Percentiles rank a stretch among this genome's conserved stretches.
These are phyloP conservation scores for Cheilosia vernalis DNA, from an alignment of 2,888 invertebrate genomes.

Conservation along the genomic window DNA sequence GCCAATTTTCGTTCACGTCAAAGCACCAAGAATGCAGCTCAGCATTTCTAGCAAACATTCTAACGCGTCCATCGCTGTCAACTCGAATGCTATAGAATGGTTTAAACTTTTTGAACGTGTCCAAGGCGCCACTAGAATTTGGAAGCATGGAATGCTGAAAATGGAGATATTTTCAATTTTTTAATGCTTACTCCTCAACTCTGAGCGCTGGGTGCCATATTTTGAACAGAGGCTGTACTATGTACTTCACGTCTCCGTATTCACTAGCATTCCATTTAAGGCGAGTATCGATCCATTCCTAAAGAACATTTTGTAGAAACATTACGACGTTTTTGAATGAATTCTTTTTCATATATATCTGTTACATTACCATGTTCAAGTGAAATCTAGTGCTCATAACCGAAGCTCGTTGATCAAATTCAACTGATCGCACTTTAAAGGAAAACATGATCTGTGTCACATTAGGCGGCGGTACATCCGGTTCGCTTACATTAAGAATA, in stretches of 20 bases:
- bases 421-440: slow-evolving; percentile 79
- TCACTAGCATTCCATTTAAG: slow-evolving; percentile 86
- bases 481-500: slow-evolving; percentile 84
- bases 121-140: slow-evolving; percentile 77
- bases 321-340: neutral
- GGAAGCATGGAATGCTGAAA: neutral
- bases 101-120: slow-evolving; percentile 76
- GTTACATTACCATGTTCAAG: slow-evolving; percentile 82
- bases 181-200: slow-evolving; percentile 51
- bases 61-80: slow-evolving; percentile 78
- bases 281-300: slow-evolving; percentile 87
- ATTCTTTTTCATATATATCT: slow-evolving; percentile 65
- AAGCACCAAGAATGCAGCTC: slow-evolving; percentile 80
- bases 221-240: slow-evolving; percentile 77
- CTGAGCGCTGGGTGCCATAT: slow-evolving; percentile 79
- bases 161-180: neutral
- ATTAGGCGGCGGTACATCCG: slow-evolving; percentile 79
- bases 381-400: slow-evolving; percentile 81
- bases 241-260: slow-evolving; percentile 84
- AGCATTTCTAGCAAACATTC: slow-evolving; percentile 77
- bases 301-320: neutral
- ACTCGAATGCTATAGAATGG: slow-evolving; percentile 77
- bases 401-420: slow-evolving; percentile 78
- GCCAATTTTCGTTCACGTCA: slow-evolving; percentile 80
- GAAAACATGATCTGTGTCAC: slow-evolving; percentile 78